Conservation (phyloP, 2,113 vertebrate species). For the Urocolius indicus region DNA sequence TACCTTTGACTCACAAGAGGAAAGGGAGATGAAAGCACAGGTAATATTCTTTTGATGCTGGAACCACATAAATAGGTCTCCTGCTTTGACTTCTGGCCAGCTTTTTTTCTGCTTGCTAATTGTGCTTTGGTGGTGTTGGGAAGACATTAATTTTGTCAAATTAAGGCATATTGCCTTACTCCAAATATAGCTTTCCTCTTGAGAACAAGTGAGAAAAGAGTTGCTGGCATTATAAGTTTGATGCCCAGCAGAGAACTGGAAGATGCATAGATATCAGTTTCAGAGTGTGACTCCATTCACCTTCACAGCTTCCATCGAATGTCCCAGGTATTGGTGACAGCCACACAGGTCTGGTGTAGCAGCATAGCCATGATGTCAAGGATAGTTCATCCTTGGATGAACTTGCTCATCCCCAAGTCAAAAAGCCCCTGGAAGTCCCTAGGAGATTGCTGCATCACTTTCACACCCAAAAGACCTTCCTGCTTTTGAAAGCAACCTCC, state of each 20-base stretch:
- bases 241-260: not conserved
- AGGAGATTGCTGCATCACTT: not conserved
- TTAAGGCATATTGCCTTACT: not conserved
- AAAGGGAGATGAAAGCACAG: conserved; percentile 25
- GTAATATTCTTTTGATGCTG: conserved; percentile 37
- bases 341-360: not conserved
- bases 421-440: not conserved
- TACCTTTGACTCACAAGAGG: conserved; percentile 41
- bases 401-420: not conserved
- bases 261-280: not conserved
- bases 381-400: not conserved
- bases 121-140: not conserved
- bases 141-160: not conserved
- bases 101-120: not conserved
- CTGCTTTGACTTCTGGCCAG: not conserved
- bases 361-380: not conserved
- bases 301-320: not conserved
- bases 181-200: not conserved
- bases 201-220: not conserved
- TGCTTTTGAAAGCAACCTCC: not conserved
- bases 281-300: not conserved
- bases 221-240: not conserved
- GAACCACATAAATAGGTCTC: not conserved
- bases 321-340: not conserved
- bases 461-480: not conserved